These are phyloP conservation scores for Dexiosoma caninum DNA, from an alignment of 2,888 invertebrate genomes.

Conservation along the genomic window DNA sequence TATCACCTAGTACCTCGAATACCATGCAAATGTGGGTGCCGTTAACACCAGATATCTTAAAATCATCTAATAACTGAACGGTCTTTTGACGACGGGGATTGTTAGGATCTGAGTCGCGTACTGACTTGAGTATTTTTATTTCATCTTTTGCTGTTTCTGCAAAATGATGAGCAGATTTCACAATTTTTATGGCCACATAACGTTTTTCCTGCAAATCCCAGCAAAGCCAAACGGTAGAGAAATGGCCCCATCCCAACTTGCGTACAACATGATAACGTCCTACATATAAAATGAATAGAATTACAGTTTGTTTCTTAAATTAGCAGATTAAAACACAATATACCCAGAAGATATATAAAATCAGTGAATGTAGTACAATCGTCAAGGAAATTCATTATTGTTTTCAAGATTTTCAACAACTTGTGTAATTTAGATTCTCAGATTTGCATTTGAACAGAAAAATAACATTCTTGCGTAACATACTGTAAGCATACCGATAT, in stretches of 20 bases:
- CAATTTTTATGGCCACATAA: slow-evolving; percentile 99
- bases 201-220: slow-evolving; percentile 97
- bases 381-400: slow-evolving; percentile 70
- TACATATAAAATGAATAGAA: slow-evolving; percentile 58
- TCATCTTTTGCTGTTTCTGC: slow-evolving; percentile 99
- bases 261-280: slow-evolving; percentile 80
- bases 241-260: slow-evolving; percentile 96
- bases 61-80: slow-evolving; percentile 98
- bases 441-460: not conserved
- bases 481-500: not conserved
- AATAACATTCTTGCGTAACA: no score
- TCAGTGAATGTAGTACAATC: slow-evolving; percentile 69
- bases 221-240: slow-evolving; percentile 99
- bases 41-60: slow-evolving; percentile 98
- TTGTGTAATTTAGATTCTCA: slow-evolving; percentile 16
- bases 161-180: slow-evolving; percentile 99
- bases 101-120: slow-evolving; percentile 93
- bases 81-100: slow-evolving; percentile 97
- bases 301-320: not conserved
- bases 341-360: slow-evolving; percentile 67
- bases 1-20: slow-evolving; percentile 98
- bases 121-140: slow-evolving; percentile 97
- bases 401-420: not conserved
- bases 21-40: slow-evolving; percentile 99
- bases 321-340: not conserved